Percentiles rank a stretch among this genome's conserved stretches.
phyloP scores from a whole-genome alignment of 2,888 invertebrate species.

The Biston betularia region DNA sequence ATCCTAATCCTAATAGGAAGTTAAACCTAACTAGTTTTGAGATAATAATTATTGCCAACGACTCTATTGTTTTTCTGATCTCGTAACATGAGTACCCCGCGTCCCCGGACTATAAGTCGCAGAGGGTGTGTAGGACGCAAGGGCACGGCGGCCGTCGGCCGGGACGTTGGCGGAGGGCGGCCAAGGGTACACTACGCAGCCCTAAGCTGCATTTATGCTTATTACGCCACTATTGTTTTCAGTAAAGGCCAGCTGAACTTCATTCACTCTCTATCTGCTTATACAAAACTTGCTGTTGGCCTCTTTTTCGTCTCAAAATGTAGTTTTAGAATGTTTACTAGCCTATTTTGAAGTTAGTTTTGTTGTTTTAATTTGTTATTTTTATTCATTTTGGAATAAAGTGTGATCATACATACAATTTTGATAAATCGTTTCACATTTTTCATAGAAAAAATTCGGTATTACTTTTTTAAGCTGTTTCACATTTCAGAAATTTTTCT shows the following conservation, averaged over 20 bases:
- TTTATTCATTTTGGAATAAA: too few relatives aligned
- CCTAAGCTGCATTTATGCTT: slow-evolving; percentile 59
- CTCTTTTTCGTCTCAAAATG: slow-evolving; percentile 8
- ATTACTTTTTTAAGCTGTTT: too few relatives aligned
- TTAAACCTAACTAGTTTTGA: too few relatives aligned
- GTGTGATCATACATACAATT: too few relatives aligned
- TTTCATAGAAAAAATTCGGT: too few relatives aligned
- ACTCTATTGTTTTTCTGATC: background rate
- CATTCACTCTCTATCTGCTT: slow-evolving; percentile 20
- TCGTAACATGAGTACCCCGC: background rate
- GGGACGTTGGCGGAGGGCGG: slow-evolving; percentile 68
- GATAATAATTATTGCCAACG: too few relatives aligned
- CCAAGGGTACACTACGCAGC: slow-evolving; percentile 71
- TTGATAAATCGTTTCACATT: too few relatives aligned
- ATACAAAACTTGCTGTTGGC: background rate
- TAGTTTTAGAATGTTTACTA: background rate
- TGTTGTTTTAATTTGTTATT: background rate
- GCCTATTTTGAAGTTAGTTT: background rate
- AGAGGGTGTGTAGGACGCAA: slow-evolving; percentile 72
- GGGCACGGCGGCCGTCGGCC: slow-evolving; percentile 64
- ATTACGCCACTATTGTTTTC: slow-evolving; percentile 52
- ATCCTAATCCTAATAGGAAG: too few relatives aligned
- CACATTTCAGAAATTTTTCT: too few relatives aligned
- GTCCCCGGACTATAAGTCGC: slow-evolving; percentile 37
- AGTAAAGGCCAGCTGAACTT: slow-evolving; percentile 27